phyloP scores from a whole-genome alignment of 2,888 invertebrate genomes.

The Mellilla xanthometata region DNA sequence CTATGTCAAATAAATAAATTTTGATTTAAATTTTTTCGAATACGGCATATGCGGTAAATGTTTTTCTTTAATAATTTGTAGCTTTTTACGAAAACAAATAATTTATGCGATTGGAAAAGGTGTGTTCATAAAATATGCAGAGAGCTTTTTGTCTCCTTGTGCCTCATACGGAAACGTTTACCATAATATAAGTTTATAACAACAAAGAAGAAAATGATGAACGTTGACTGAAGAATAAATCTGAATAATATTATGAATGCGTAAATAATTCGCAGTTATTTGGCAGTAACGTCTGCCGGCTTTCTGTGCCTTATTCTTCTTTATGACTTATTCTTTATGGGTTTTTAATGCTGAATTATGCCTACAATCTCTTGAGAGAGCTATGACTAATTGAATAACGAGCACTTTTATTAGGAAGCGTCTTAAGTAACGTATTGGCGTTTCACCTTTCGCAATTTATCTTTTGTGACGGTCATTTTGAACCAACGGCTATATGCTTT shows the following conservation, averaged over 20 bases:
- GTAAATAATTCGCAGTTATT: conserved; percentile 18
- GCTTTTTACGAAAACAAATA: too few species aligned
- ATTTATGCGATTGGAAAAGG: too few species aligned
- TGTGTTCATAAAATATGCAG: not conserved
- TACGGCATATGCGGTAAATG: too few species aligned
- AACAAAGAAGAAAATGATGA: conserved; percentile 25
- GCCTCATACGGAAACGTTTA: conserved; percentile 23
- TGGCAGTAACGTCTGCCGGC: conserved; percentile 21
- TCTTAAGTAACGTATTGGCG: too few species aligned
- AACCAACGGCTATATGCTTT: too few species aligned
- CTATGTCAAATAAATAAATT: too few species aligned
- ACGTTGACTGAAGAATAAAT: conserved; percentile 23
- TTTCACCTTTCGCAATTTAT: too few species aligned
- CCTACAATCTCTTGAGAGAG: conserved; percentile 4
- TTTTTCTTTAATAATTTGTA: too few species aligned
- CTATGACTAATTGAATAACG: not conserved
- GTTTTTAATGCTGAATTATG: conserved; percentile 14
- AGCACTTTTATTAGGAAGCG: too few species aligned
- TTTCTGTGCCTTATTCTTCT: conserved; percentile 27
- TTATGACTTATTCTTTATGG: conserved; percentile 21
- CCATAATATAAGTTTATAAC: conserved; percentile 14
- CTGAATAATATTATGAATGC: conserved; percentile 25
- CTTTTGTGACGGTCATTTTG: too few species aligned
- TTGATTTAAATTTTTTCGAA: too few species aligned
- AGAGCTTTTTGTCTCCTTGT: conserved; percentile 18